These are phyloP conservation scores for Nezara viridula DNA, from an alignment of 2,888 invertebrate species.

Conservation along the genomic window DNA sequence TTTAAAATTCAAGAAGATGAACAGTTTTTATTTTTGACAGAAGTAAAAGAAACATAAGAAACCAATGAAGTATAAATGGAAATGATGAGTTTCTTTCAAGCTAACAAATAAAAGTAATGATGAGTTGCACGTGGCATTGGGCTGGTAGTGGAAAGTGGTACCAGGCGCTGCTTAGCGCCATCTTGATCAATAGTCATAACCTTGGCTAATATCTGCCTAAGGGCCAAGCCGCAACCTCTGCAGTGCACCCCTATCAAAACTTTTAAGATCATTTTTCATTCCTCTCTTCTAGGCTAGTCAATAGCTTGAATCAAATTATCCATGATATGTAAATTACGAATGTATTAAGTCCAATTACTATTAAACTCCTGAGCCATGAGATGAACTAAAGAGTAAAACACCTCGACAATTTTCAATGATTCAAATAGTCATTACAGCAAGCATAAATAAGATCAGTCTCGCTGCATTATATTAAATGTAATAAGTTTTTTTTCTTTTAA, in stretches of 20 bases:
- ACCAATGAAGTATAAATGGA: not conserved
- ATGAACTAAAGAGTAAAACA: not conserved
- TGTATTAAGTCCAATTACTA: not conserved
- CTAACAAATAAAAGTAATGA: not conserved
- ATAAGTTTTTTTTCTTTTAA: not conserved
- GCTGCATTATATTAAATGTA: not conserved
- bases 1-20: not conserved
- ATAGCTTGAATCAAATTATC: not conserved
- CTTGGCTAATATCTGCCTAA: slow-evolving; percentile 48
- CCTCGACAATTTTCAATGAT: not conserved
- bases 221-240: slow-evolving; percentile 45
- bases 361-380: not conserved
- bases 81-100: not conserved
- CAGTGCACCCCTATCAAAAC: slow-evolving; percentile 51
- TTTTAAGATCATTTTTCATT: slow-evolving; percentile 56
- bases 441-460: not conserved
- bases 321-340: not conserved
- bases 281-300: not conserved
- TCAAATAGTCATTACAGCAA: not conserved
- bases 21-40: not conserved
- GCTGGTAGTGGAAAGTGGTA: not conserved
- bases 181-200: slow-evolving; percentile 53
- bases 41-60: not conserved
- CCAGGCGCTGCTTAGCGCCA: not conserved
- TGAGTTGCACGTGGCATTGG: not conserved